phyloP scores from a whole-genome alignment of 1,140 invertebrate species.

The Phymastichus coffea region DNA sequence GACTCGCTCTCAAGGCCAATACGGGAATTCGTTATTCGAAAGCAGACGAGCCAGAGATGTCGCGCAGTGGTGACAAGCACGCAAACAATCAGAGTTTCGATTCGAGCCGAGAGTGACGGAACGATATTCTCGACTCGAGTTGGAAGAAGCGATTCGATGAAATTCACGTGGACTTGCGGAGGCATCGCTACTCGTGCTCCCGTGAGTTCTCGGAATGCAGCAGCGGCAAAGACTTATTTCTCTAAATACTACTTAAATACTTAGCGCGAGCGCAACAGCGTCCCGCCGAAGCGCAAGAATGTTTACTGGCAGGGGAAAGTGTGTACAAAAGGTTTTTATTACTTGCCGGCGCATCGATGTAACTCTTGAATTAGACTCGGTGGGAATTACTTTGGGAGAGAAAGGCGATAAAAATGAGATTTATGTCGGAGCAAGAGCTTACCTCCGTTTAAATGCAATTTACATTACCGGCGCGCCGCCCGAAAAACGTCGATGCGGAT shows the following conservation, averaged over 20 bases:
- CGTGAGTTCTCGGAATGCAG: too few relatives aligned
- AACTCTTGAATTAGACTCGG: constrained; percentile 9
- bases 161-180: too few relatives aligned
- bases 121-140: too few relatives aligned
- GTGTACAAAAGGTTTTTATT: constrained; percentile 11
- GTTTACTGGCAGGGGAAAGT: neutral
- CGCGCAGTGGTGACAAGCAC: too few relatives aligned
- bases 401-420: constrained; percentile 26
- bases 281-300: neutral
- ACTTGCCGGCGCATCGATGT: constrained; percentile 11
- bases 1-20: too few relatives aligned
- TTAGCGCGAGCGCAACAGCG: neutral
- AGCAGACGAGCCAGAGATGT: too few relatives aligned
- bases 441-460: constrained; percentile 21
- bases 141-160: too few relatives aligned
- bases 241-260: constrained; percentile 3
- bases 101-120: too few relatives aligned
- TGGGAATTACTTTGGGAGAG: constrained; percentile 16
- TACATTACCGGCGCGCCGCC: neutral
- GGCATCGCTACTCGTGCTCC: too few relatives aligned
- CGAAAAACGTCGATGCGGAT: neutral
- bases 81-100: too few relatives aligned
- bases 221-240: neutral
- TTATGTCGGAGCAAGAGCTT: too few relatives aligned
- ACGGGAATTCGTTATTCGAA: too few relatives aligned